Evolutionary conservation across 2,113 vertebrate genomes (phyloP), one percentile per base, ranked within the genome.

Genomic region (Macrotis lagotis): DNA sequence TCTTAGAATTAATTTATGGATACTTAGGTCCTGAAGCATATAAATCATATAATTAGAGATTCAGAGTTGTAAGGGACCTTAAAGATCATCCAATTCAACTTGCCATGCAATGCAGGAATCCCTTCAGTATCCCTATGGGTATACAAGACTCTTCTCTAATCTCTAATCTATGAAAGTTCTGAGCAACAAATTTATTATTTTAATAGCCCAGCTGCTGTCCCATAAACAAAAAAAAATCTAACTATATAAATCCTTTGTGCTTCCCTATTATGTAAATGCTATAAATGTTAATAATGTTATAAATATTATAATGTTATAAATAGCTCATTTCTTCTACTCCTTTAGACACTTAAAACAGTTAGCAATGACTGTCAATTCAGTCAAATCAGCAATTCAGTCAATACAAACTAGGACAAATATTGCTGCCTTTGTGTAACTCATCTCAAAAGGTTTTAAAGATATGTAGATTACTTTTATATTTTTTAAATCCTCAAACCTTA

Each of bases 361-460:
- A 88, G 55, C 22, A 96, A 48, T 91, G 92, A 94, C 51, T n/a
- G n/a, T n/a, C n/a, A n/a, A n/a, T n/a, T n/a, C n/a, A n/a, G n/a
- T n/a, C n/a, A n/a, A n/a, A n/a, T n/a, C n/a, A n/a, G n/a, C n/a
- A n/a, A n/a, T n/a, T 91, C 89, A 50, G 49, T n/a, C 44, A 96
- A 96, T 91, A 93, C 91, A 91, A 94, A 98, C 94, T 22, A 5
- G 50, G 55, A 37, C 37, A 59, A 92, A 94, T 90, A 96, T 96
- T 52, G 47, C 7, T 12, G 53, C 88, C 48, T 92, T 50, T 44
- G 10, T 50, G 53, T 4, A 22, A 8, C 51, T 96, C 66, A 92
- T 95, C 96, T 59, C 83, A 55, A 96, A 91, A 97, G 90, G 66
- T 97, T 47, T 53, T 94, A 26, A 59, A 93, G 92, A 91, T 55